Conservation (phyloP, 2,797 vertebrate genomes). For the Thripadectes ignobilis region DNA sequence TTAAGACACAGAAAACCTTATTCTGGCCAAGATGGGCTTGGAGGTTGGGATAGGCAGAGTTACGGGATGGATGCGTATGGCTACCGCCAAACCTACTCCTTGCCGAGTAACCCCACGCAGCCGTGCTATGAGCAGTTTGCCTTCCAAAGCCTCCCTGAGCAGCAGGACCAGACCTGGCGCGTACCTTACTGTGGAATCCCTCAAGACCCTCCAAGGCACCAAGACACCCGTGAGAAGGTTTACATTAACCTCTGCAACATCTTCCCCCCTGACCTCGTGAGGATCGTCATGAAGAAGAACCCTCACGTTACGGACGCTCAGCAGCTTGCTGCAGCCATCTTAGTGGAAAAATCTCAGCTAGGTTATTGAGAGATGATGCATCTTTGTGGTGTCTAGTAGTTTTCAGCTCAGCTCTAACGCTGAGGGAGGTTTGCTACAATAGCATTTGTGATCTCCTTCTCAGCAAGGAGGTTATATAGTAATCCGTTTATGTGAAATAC, state of each 20-base stretch:
- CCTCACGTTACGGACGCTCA: constrained; percentile 92
- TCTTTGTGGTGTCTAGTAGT: constrained; percentile 79
- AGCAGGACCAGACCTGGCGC: constrained; percentile 86
- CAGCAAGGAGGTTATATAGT: constrained; percentile 83
- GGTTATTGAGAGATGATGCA: constrained; percentile 85
- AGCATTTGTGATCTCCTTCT: constrained; percentile 85
- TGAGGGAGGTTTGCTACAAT: constrained; percentile 88
- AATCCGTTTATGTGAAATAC: constrained; percentile 84
- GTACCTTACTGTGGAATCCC: constrained; percentile 77
- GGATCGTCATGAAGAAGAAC: constrained; percentile 91
- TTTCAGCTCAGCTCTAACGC: constrained; percentile 82
- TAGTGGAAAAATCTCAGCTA: constrained; percentile 90
- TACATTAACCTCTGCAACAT: constrained; percentile 96
- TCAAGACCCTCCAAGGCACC: constrained; percentile 83
- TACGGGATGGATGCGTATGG: constrained; percentile 76
- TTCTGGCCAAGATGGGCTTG: constrained; percentile 80
- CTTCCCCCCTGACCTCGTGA: constrained; percentile 92
- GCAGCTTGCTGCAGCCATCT: constrained; percentile 93
- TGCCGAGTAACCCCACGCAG: constrained; percentile 76
- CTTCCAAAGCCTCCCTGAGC: constrained; percentile 91
- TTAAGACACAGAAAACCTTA: constrained; percentile 81
- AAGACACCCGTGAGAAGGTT: constrained; percentile 87
- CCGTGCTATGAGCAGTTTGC: constrained; percentile 85
- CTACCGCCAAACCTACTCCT: constrained; percentile 84
- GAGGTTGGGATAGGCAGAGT: constrained; percentile 83